Percentiles rank a stretch among this genome's conserved stretches.
Evolutionary conservation across 2,113 vertebrate genomes (phyloP).

Genomic region (Mesocricetus auratus): DNA sequence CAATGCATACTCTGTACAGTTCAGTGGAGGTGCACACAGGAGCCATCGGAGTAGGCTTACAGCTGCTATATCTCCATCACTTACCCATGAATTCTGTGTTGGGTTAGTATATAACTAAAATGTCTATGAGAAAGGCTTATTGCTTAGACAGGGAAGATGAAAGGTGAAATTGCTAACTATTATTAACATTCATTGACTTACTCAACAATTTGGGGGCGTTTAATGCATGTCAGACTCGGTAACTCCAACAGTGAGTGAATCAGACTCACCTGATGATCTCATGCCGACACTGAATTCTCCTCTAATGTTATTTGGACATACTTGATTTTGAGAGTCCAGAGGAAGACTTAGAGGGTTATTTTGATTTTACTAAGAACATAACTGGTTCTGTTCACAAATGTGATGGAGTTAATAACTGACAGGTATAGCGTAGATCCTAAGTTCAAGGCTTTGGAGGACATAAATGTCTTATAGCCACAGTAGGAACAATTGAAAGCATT

Average conservation of each 20-base stretch:
- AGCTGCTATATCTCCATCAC: not conserved
- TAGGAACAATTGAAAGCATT: not conserved
- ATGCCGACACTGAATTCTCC: not conserved
- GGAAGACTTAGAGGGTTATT: not conserved
- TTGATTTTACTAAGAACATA: constrained; percentile 37
- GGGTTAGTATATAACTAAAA: constrained; percentile 16
- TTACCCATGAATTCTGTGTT: constrained; percentile 4
- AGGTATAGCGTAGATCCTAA: not conserved
- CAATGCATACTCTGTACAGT: not conserved
- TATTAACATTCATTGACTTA: constrained; percentile 60
- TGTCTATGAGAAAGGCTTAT: constrained; percentile 11
- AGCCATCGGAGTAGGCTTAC: not conserved
- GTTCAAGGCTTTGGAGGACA: not conserved
- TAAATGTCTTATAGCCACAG: constrained; percentile 11
- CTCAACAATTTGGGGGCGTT: constrained; percentile 30
- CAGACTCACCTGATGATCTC: not conserved
- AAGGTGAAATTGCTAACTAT: constrained; percentile 57
- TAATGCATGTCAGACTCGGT: not conserved
- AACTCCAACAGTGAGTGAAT: constrained; percentile 14
- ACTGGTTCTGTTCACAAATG: not conserved
- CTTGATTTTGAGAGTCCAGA: not conserved
- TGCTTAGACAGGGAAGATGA: constrained; percentile 65
- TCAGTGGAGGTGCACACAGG: constrained; percentile 25
- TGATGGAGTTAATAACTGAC: not conserved
- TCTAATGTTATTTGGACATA: not conserved